Conservation (phyloP, 2,888 invertebrate species). For the Campopleginae sp. region DNA sequence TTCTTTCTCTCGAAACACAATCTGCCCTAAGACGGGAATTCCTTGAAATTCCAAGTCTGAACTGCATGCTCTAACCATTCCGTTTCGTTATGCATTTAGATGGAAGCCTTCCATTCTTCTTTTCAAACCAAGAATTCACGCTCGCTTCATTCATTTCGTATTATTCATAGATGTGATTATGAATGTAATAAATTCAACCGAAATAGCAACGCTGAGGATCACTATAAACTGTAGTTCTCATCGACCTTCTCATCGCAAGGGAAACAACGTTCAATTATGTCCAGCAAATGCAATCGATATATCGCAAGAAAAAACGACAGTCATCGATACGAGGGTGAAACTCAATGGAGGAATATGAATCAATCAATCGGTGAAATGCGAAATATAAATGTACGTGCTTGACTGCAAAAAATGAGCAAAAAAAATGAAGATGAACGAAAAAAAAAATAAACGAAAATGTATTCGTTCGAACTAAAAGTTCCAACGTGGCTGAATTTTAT, state of each 20-base stretch:
- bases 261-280: background rate
- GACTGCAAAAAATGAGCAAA: background rate
- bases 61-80: constrained; percentile 31
- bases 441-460: background rate
- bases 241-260: too few species aligned
- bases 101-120: constrained; percentile 16
- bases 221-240: background rate
- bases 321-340: background rate
- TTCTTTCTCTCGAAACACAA: constrained; percentile 61
- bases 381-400: background rate
- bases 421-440: background rate
- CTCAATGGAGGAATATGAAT: background rate
- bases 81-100: constrained; percentile 46
- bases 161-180: background rate
- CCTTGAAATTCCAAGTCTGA: constrained; percentile 70
- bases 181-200: background rate
- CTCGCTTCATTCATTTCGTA: background rate
- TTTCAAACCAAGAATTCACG: background rate
- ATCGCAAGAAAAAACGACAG: background rate
- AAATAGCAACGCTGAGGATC: background rate
- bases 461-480: background rate
- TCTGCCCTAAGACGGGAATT: constrained; percentile 59
- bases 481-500: constrained; percentile 4
- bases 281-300: background rate
- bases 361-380: background rate